These are phyloP conservation scores for Phalanger gymnotis DNA, from an alignment of 2,797 vertebrate species.

Conservation along the genomic window DNA sequence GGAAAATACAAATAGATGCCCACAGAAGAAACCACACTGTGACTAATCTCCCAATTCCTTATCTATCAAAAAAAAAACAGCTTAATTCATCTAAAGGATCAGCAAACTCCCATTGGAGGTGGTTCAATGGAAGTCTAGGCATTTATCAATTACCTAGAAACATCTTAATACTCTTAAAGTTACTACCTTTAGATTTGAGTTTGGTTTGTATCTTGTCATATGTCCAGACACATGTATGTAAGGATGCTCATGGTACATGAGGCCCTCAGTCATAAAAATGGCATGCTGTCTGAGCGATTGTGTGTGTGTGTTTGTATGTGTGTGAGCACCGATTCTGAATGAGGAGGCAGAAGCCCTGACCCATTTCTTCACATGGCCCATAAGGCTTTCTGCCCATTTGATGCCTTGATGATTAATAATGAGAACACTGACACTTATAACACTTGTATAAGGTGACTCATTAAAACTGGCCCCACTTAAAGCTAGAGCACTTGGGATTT, in stretches of 20 bases:
- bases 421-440: not conserved
- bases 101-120: not conserved
- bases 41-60: not conserved
- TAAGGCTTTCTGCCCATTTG: conserved; percentile 15
- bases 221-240: not conserved
- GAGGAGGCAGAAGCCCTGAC: conserved; percentile 42
- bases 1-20: fast-evolving
- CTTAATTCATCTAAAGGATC: not conserved
- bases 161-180: not conserved
- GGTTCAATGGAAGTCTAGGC: not conserved
- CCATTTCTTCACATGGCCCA: not conserved
- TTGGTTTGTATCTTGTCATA: not conserved
- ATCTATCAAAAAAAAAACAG: not conserved
- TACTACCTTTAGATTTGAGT: too few species aligned
- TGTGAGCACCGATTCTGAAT: conserved; percentile 38
- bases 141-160: not conserved
- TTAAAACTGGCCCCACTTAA: not conserved
- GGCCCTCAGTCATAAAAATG: not conserved
- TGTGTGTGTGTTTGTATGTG: not conserved
- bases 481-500: not conserved
- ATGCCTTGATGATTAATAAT: conserved; percentile 17
- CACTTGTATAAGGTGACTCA: not conserved
- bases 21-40: not conserved
- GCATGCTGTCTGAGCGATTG: not conserved
- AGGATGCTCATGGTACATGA: not conserved